Evolutionary conservation across 37 sponge, comb jelly and placozoan species (phyloP).

Genomic region (Bolinopsis microptera): DNA sequence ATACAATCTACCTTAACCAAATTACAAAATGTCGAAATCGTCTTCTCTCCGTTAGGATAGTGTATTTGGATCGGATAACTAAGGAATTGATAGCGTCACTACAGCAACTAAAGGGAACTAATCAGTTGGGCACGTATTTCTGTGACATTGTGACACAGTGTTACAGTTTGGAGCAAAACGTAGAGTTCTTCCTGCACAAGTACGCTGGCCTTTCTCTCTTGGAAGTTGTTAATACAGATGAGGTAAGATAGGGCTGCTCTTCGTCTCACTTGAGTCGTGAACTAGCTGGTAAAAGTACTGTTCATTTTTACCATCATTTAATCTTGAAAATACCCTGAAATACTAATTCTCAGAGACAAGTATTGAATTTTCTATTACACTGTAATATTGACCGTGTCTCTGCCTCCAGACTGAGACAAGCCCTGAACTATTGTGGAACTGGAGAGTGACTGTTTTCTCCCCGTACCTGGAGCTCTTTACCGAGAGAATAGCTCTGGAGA

Average conservation of each 20-base stretch:
- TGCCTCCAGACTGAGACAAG: no score
- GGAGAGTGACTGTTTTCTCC: neutral
- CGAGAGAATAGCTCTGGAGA: neutral
- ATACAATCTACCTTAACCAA: no score
- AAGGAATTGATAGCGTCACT: conserved; percentile 7
- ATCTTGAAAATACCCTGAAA: no score
- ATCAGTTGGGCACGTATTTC: conserved; percentile 23
- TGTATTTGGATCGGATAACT: conserved; percentile 34
- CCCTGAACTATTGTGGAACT: conserved; percentile 9
- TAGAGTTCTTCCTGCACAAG: conserved; percentile 8
- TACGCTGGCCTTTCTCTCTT: conserved; percentile 17
- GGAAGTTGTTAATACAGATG: neutral
- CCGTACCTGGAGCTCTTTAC: neutral
- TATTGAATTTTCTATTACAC: no score
- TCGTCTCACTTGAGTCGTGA: no score
- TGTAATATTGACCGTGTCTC: no score
- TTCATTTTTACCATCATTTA: no score
- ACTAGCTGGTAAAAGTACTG: no score
- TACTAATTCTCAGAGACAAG: no score
- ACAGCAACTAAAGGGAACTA: neutral
- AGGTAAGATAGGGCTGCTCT: no score
- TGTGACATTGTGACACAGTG: neutral
- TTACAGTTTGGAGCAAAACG: conserved; percentile 22
- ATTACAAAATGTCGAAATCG: no score
- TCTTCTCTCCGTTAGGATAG: no score